Percentiles rank a stretch among this genome's conserved stretches.
phyloP scores from a whole-genome alignment of 2,888 invertebrate species.

The Drosophila prolongata region DNA sequence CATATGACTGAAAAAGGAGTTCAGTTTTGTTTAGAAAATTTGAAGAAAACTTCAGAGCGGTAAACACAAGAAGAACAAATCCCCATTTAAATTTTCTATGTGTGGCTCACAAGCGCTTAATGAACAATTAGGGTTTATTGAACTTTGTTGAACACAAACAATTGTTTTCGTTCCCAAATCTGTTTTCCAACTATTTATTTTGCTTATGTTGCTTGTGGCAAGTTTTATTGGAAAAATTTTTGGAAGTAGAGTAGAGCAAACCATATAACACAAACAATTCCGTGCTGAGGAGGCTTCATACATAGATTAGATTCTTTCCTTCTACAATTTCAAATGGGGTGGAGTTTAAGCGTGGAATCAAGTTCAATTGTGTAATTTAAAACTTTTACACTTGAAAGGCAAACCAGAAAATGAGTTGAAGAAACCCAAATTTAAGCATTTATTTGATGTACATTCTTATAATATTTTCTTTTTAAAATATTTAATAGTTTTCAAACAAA shows the following conservation, averaged over 20 bases:
- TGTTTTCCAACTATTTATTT: conserved; percentile 30
- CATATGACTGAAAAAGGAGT: too few relatives aligned
- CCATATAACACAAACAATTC: conserved; percentile 9
- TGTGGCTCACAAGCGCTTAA: conserved; percentile 48
- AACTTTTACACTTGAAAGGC: too few relatives aligned
- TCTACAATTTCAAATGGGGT: too few relatives aligned
- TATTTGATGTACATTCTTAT: too few relatives aligned
- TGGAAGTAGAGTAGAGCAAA: conserved; percentile 7
- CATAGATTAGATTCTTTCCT: not conserved
- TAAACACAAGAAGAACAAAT: not conserved
- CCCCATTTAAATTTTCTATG: too few relatives aligned
- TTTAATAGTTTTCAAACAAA: too few relatives aligned
- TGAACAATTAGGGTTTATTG: conserved; percentile 74
- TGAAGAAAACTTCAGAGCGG: not conserved
- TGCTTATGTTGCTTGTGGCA: conserved; percentile 42
- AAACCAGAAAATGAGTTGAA: too few relatives aligned
- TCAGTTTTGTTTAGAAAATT: not conserved
- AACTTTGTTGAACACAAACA: conserved; percentile 66
- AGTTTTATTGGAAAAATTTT: conserved; percentile 32
- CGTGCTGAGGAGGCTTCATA: not conserved
- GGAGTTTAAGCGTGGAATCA: too few relatives aligned
- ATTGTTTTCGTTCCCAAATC: conserved; percentile 30
- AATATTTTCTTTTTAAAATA: too few relatives aligned
- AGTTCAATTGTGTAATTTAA: not conserved
- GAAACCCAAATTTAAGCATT: too few relatives aligned